These are phyloP conservation scores for Coracias cyanogaster DNA, from an alignment of 2,797 vertebrate species.

Conservation along the genomic window DNA sequence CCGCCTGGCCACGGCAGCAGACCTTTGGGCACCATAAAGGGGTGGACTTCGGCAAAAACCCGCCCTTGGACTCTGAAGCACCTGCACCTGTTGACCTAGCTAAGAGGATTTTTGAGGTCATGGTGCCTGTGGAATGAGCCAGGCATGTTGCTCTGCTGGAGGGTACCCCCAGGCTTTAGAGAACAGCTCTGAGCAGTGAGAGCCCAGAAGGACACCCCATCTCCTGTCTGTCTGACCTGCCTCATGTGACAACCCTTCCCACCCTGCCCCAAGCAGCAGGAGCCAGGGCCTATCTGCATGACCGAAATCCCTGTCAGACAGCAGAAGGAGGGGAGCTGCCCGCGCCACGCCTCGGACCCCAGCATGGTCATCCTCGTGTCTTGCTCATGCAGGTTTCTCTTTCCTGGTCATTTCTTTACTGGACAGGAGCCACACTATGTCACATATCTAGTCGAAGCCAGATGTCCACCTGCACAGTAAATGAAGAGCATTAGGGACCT, in stretches of 20 bases:
- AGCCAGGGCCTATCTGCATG: accelerated
- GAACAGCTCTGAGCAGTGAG: accelerated
- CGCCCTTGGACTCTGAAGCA: not conserved
- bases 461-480: not conserved
- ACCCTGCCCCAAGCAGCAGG: not conserved
- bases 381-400: not conserved
- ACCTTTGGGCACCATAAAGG: slow-evolving; percentile 23
- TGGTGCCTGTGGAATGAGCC: accelerated
- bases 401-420: not conserved
- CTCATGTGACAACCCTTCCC: accelerated
- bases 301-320: not conserved
- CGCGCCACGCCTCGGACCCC: accelerated
- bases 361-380: not conserved
- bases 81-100: not conserved
- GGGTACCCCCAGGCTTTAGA: not conserved
- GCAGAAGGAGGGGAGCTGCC: not conserved
- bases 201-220: not conserved
- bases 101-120: not conserved
- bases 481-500: not conserved
- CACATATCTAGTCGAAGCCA: not conserved
- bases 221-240: not conserved
- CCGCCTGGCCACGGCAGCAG: accelerated
- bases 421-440: not conserved
- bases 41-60: slow-evolving; percentile 21
- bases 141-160: accelerated